phyloP scores from a whole-genome alignment of 2,797 vertebrate species.

The Esox lucius region DNA sequence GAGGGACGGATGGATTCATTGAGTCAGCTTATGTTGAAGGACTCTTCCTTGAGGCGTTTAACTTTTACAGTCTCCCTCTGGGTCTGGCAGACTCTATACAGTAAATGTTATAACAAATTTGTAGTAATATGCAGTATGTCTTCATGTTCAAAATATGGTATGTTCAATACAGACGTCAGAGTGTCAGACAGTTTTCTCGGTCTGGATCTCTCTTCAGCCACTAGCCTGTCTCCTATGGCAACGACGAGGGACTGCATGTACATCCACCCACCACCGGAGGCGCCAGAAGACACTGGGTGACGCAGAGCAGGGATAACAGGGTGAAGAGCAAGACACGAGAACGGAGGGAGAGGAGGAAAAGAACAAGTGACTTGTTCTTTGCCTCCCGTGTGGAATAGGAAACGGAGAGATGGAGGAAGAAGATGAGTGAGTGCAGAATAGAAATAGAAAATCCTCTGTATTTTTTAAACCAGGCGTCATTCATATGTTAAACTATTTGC shows the following conservation, averaged over 20 bases:
- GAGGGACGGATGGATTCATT: neutral
- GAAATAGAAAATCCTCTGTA: constrained; percentile 8
- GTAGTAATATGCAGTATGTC: too few relatives aligned
- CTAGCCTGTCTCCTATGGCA: neutral
- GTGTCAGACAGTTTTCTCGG: neutral
- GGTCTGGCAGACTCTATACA: neutral
- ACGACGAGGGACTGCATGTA: constrained; percentile 6
- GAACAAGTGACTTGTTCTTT: too few relatives aligned
- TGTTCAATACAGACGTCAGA: neutral
- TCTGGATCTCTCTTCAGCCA: neutral
- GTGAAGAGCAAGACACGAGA: constrained; percentile 10
- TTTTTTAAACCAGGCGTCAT: too few relatives aligned
- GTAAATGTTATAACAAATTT: too few relatives aligned
- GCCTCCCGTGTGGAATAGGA: neutral
- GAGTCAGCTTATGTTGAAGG: neutral
- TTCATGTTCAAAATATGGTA: neutral
- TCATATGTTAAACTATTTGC: too few relatives aligned
- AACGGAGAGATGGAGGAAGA: neutral
- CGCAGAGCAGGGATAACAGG: neutral
- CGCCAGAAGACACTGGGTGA: constrained; percentile 13
- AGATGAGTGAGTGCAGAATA: constrained; percentile 2
- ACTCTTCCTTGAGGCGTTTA: neutral
- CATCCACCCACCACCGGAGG: constrained; percentile 14
- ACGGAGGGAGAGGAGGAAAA: neutral
- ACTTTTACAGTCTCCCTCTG: neutral